Base-by-base conservation (phyloP, 2,888 invertebrate species). In the Alloplasta piceator region DNA sequence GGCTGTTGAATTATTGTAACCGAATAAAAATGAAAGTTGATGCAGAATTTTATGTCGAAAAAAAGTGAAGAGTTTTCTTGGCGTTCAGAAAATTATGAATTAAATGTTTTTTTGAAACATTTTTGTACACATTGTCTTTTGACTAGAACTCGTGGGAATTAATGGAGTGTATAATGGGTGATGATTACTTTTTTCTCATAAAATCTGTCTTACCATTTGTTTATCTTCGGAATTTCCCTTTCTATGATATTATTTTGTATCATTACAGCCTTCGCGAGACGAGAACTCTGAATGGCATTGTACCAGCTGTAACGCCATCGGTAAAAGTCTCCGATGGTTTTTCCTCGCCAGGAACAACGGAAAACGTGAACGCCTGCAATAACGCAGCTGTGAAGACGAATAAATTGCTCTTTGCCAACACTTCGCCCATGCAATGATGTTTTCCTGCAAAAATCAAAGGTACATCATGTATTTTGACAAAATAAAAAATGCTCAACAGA, bases 341-440 rank as follows among this genome's bases (percentile, higher is more conserved):
- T 0, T 93, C 91, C 81, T 95, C 94, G 0, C 95, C 96, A 0
- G 96, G 95, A 0, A 94, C 94, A 0, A 95, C 92, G 0, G 94
- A 90, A 87, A 97, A 95, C 4, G 94, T 94, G 86, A 96, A 97
- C 86, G 94, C 94, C 91, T 97, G 97, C 85, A 97, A 92, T 85
- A 97, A 92, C 0, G 95, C 94, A 0, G 96, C 94, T 0, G 95
- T 95, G 86, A 97, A 96, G 43, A 97, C 91, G 88, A 97, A 97
- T 67, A 97, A 93, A 87, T 96, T 97, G 85, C 96, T 96, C 86
- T 95, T 95, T 0, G 96, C 96, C 82, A 97, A 91, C 0, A 95
- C 94, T 88, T 97, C 97, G 0, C 97, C 97, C 94, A 97, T 94
- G 88, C 97, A 97, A 68, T 97, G 95, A 89, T 96, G 96, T 86